Base-by-base conservation (phyloP, 37 sponge, comb jelly and placozoan genomes). In the Spongilla lacustris region DNA sequence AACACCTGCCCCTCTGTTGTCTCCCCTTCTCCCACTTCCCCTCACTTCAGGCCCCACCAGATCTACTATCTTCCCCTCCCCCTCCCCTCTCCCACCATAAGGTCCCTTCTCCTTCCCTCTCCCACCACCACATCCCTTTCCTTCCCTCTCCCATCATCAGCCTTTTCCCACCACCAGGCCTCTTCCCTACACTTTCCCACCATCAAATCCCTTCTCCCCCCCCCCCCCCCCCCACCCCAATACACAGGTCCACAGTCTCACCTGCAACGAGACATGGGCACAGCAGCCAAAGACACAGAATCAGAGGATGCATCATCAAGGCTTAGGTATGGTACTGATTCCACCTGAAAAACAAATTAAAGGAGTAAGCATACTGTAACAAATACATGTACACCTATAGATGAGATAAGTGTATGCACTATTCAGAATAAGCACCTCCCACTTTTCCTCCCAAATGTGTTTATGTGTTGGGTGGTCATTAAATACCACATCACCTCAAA, bases 321-420 rank as follows among this genome's bases (percentile, higher is more conserved):
- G 73, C 92, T 90, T n/a, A 93, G 86, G 86, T 83, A 83, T 1
- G 94, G 94, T 26, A 82, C 34, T n/a, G 86, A 38, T 50, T 79
- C 73, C 58, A 73, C 77, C 32, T 66, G 24, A 30, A 67, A 31
- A 66, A 48, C 26, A 48, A 14, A 49, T 14, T 28, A 26, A 49
- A 29, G 21, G 9, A 48, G 66, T 19, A 50, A n/a, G 79, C 2
- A 27, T 41, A 2, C 17, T n/a, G n/a, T n/a, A n/a, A n/a, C n/a
- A n/a, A n/a, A n/a, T n/a, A n/a, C n/a, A n/a, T n/a, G n/a, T n/a
- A n/a, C n/a, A n/a, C n/a, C n/a, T n/a, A n/a, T n/a, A n/a, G n/a
- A n/a, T n/a, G n/a, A n/a, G n/a, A n/a, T n/a, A n/a, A n/a, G n/a
- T n/a, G n/a, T n/a, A n/a, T n/a, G n/a, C n/a, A n/a, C n/a, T n/a